Evolutionary conservation across 2,888 invertebrate species (phyloP).

Genomic region (Caradrina kadenii): DNA sequence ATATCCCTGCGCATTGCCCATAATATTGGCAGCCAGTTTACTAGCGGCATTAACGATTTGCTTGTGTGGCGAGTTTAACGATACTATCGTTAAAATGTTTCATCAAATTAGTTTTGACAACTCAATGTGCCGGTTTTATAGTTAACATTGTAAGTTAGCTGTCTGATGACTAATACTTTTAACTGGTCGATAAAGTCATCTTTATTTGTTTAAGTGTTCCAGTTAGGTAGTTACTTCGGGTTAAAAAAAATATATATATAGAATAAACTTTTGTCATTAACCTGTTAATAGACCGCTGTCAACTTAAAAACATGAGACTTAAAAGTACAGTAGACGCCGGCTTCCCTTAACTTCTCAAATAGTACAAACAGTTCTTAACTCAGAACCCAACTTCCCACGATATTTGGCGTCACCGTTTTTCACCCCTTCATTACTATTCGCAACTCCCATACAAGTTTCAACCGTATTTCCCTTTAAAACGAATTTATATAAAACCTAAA

Average conservation of each 20-base stretch:
- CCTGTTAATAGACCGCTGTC: no score
- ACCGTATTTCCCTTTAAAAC: slow-evolving; percentile 59
- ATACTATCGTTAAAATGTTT: slow-evolving; percentile 57
- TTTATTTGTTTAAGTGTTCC: not conserved
- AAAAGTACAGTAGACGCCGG: not conserved
- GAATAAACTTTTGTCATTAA: no score
- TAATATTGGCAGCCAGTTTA: slow-evolving; percentile 48
- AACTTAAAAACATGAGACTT: not conserved
- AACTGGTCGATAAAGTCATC: not conserved
- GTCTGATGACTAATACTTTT: slow-evolving; percentile 17
- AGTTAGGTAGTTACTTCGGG: not conserved
- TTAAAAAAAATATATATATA: no score
- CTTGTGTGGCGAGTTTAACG: slow-evolving; percentile 53
- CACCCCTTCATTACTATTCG: slow-evolving; percentile 49
- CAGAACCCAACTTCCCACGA: slow-evolving; percentile 45
- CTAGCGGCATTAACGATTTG: slow-evolving; percentile 50
- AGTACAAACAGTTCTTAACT: not conserved
- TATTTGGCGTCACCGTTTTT: slow-evolving; percentile 25
- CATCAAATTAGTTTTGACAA: slow-evolving; percentile 58
- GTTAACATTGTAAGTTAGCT: slow-evolving; percentile 20
- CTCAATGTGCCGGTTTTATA: slow-evolving; percentile 35
- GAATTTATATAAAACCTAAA: slow-evolving; percentile 58
- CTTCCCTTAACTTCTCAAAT: slow-evolving; percentile 1
- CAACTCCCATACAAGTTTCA: slow-evolving; percentile 46
- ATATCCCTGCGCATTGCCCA: slow-evolving; percentile 45